phyloP scores from a whole-genome alignment of 2,888 invertebrate species.

The Odontothrips loti region DNA sequence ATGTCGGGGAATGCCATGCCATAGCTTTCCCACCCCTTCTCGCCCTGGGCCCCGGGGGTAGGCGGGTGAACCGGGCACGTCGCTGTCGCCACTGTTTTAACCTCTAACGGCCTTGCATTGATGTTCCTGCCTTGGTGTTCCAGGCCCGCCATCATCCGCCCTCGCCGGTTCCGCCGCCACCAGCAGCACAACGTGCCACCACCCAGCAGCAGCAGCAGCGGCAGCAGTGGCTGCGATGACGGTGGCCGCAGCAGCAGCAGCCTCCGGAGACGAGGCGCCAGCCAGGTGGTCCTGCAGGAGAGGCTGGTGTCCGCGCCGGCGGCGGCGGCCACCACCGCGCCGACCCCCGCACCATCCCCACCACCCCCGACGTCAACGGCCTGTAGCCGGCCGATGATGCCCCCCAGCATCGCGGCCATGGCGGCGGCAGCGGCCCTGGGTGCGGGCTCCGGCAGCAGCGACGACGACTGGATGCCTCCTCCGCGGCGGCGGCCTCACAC shows the following conservation, averaged over 20 bases:
- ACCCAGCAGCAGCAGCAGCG: not conserved
- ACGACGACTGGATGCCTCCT: constrained; percentile 8
- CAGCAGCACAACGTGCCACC: not conserved
- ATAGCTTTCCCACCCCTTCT: too few relatives aligned
- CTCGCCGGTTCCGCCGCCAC: not conserved
- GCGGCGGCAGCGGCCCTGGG: not conserved
- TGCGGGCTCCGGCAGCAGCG: not conserved
- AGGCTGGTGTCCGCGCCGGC: not conserved
- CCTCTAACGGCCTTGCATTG: not conserved
- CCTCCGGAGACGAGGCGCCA: not conserved
- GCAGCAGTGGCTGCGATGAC: not conserved
- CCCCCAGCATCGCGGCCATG: not conserved
- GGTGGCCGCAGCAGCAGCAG: not conserved
- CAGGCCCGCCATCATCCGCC: not conserved
- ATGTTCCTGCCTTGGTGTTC: not conserved
- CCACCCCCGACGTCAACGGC: not conserved
- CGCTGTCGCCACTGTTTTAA: too few relatives aligned
- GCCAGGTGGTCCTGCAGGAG: not conserved
- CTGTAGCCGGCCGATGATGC: not conserved
- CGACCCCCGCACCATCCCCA: not conserved
- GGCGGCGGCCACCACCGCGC: not conserved
- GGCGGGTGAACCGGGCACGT: too few relatives aligned
- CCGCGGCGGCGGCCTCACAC: not conserved
- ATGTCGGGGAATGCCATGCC: too few relatives aligned
- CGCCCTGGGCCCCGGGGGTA: too few relatives aligned